Evolutionary conservation across 2,113 vertebrate species (phyloP), one percentile per base, ranked within the genome.

Genomic region (Amphiprion percula): DNA sequence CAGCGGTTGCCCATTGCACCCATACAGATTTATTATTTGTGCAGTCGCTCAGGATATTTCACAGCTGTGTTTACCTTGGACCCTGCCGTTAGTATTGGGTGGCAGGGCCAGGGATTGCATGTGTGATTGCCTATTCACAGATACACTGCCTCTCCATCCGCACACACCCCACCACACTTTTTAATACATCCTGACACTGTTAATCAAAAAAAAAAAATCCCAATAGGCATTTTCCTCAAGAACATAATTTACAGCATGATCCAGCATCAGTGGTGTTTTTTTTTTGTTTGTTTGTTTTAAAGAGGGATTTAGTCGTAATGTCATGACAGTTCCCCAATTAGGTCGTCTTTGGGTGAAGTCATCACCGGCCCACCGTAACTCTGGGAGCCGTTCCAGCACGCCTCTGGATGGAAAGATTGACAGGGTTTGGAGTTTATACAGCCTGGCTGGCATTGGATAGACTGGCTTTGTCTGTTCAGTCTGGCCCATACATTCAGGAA

Each of bases 41-140:
- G 71, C 88, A 93, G 84, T 94, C 89, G 82, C 68, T 89, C 72
- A 93, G 93, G 90, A 93, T 87, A 90, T 93, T 91, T 92, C 93
- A 88, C 95, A 96, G 95, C 95, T 96, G 95, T 96, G 93, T 96
- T 96, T 96, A 93, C 90, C 85, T 92, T 95, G 94, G 93, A 92
- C 91, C 78, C 72, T 68, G 92, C 86, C 75, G 73, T 88, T 87
- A 91, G 90, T 94, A 94, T 96, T 95, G 93, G 94, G 94, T 95
- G 92, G 90, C 90, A 90, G 88, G 81, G 89, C 78, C 77, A 67
- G 80, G 82, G 92, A 90, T 70, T 88, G 80, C 91, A 91, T 88
- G 94, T 94, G 91, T 87, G 90, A 91, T 94, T 87, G 91, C 88
- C 90, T 91, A 90, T 93, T 93, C 91, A 93, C 90, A 94, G 88